Percentiles rank a stretch among this genome's conserved stretches.
Evolutionary conservation across 2,113 vertebrate genomes (phyloP).

Genomic region (Neopipo cinnamomea): DNA sequence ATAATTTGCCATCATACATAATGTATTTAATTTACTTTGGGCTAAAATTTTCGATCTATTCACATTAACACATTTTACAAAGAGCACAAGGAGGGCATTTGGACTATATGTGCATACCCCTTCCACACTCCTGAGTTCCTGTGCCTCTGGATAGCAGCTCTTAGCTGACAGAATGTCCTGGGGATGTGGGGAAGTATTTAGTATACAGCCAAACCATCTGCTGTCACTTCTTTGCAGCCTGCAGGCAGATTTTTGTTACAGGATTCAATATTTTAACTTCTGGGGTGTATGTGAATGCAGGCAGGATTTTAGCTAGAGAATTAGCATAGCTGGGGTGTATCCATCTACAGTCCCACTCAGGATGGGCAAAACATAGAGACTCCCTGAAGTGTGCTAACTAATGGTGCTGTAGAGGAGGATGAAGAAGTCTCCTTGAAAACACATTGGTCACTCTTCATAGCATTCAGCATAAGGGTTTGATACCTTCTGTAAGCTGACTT

Average conservation of each 20-base stretch:
- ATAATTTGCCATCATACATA: conserved; percentile 36
- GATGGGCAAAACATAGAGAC: not conserved
- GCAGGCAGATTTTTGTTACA: not conserved
- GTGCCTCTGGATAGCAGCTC: not conserved
- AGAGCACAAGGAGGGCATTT: not conserved
- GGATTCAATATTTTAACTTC: not conserved
- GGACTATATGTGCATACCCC: not conserved
- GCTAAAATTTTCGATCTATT: conserved; percentile 1
- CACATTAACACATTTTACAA: not conserved
- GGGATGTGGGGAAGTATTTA: not conserved
- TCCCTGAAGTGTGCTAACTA: not conserved
- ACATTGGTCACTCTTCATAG: not conserved
- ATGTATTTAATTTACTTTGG: conserved; percentile 11
- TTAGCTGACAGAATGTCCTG: not conserved
- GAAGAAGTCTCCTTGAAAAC: not conserved
- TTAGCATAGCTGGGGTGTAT: not conserved
- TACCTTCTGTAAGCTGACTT: not conserved
- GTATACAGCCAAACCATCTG: not conserved
- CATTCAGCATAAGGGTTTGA: not conserved
- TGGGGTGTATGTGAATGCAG: not conserved
- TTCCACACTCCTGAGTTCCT: not conserved
- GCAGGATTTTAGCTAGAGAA: not conserved
- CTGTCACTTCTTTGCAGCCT: not conserved
- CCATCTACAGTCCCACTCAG: not conserved
- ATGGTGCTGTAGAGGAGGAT: not conserved